Evolutionary conservation across 2,113 vertebrate species (phyloP).

Genomic region (Chloebia gouldiae): DNA sequence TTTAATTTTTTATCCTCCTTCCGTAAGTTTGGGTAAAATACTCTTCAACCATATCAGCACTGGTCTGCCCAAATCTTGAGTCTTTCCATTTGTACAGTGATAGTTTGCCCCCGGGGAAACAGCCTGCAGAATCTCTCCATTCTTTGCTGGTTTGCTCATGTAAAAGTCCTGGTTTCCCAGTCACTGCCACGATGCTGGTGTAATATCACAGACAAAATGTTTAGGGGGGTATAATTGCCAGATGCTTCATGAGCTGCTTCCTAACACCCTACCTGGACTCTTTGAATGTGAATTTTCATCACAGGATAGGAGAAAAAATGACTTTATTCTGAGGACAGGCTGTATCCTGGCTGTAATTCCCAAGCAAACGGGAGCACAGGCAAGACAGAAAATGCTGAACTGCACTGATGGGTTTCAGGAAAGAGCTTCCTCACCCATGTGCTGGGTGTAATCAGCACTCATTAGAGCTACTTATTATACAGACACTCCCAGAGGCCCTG

Average conservation of each 20-base stretch:
- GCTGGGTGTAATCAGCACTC: neutral
- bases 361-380: neutral
- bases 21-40: neutral
- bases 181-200: accelerated
- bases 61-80: neutral
- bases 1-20: neutral
- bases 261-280: neutral
- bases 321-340: neutral
- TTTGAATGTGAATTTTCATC: neutral
- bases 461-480: neutral
- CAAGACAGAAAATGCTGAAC: neutral
- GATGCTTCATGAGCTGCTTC: neutral
- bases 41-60: neutral
- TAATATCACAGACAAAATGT: neutral
- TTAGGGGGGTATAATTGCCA: neutral
- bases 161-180: neutral
- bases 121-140: neutral
- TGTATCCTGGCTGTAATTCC: neutral
- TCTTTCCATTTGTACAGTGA: neutral
- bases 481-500: neutral
- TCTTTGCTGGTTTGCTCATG: neutral
- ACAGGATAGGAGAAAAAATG: neutral
- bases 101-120: neutral
- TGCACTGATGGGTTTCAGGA: neutral
- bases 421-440: neutral